Evolutionary conservation across 2,888 invertebrate genomes (phyloP).

Genomic region (Habrosyne pyritoides): DNA sequence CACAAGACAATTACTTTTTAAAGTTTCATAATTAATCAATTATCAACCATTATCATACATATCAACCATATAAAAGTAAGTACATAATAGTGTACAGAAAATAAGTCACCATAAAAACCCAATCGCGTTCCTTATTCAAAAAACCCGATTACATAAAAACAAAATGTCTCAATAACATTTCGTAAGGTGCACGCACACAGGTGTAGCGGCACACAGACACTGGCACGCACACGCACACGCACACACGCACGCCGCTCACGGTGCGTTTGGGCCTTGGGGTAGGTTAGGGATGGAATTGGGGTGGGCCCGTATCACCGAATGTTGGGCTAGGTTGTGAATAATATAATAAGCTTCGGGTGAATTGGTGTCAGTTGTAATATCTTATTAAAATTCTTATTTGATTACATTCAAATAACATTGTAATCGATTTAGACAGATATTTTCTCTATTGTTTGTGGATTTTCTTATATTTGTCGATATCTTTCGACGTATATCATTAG

Average conservation of each 20-base stretch:
- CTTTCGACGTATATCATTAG: slow-evolving; percentile 22
- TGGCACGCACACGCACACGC: slow-evolving; percentile 17
- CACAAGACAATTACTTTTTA: no score
- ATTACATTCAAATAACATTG: no score
- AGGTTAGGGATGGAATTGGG: slow-evolving; percentile 78
- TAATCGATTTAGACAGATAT: no score
- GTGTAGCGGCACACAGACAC: slow-evolving; percentile 16
- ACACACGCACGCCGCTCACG: slow-evolving; percentile 36
- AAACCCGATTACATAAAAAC: slow-evolving; percentile 17
- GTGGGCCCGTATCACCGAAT: slow-evolving; percentile 68
- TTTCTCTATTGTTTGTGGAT: no score
- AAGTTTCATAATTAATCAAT: no score
- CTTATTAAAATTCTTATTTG: slow-evolving; percentile 13
- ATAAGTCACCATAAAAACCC: not conserved
- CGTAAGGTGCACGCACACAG: slow-evolving; percentile 32
- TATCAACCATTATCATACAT: no score
- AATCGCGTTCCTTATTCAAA: slow-evolving; percentile 15
- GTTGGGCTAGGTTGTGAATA: slow-evolving; percentile 74
- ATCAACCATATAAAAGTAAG: no score
- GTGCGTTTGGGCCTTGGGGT: slow-evolving; percentile 60
- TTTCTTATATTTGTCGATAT: no score
- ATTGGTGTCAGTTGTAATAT: slow-evolving; percentile 40
- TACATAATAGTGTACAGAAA: no score
- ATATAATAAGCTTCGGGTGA: slow-evolving; percentile 47
- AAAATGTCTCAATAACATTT: slow-evolving; percentile 26